A percentile compares a stretch with the other conserved stretches of the same genome.
Conservation (phyloP, 2,888 invertebrate species). For the Venusia cambrica region DNA sequence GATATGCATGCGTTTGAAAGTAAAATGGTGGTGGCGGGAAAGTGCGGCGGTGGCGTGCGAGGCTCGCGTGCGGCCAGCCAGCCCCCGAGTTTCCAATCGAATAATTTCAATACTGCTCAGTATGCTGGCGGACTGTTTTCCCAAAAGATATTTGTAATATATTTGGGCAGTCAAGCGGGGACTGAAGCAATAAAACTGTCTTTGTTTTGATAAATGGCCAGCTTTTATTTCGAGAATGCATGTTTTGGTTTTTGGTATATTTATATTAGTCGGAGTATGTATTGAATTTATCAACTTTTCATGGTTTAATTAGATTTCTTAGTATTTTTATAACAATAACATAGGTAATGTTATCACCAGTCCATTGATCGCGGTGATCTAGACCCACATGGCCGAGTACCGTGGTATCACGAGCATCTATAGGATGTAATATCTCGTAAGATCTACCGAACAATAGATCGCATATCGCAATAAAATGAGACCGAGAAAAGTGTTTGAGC, state of each 20-base stretch:
- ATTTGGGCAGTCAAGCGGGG: slow-evolving; percentile 16
- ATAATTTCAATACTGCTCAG: slow-evolving; percentile 48
- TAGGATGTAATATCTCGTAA: slow-evolving; percentile 23
- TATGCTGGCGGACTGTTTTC: slow-evolving; percentile 14
- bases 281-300: background rate
- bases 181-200: slow-evolving; percentile 1
- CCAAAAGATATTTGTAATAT: slow-evolving; percentile 21
- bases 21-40: slow-evolving; percentile 72
- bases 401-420: slow-evolving; percentile 44
- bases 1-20: slow-evolving; percentile 74
- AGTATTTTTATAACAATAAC: slow-evolving; percentile 27
- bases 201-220: slow-evolving; percentile 3
- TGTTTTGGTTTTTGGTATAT: slow-evolving; percentile 3
- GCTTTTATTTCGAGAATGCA: no score
- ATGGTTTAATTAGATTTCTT: slow-evolving; percentile 25
- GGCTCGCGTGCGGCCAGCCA: slow-evolving; percentile 58
- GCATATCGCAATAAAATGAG: slow-evolving; percentile 7
- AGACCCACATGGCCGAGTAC: slow-evolving; percentile 51
- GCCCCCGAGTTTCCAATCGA: slow-evolving; percentile 62
- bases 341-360: slow-evolving; percentile 12
- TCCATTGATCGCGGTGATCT: slow-evolving; percentile 43
- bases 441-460: slow-evolving; percentile 18
- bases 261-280: slow-evolving; percentile 4
- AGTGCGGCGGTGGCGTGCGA: slow-evolving; percentile 55
- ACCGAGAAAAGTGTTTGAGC: no score